These are phyloP conservation scores for Pygoscelis adeliae DNA, from an alignment of 2,113 vertebrate species.

Conservation along the genomic window DNA sequence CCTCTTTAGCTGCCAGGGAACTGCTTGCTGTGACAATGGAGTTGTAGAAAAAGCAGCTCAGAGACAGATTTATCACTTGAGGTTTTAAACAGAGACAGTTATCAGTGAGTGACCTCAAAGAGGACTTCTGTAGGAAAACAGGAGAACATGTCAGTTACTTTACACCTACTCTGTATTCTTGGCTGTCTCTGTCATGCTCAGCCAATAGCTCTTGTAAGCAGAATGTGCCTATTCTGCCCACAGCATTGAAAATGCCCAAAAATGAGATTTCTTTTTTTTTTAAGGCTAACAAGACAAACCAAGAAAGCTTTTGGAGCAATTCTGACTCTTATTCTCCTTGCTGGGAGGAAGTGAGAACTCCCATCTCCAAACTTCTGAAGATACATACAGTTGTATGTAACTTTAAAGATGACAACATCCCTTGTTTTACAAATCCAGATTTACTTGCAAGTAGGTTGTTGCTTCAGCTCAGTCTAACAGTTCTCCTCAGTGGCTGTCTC, in stretches of 20 bases:
- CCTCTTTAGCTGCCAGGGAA: neutral
- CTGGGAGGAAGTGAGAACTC: neutral
- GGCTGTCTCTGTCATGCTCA: neutral
- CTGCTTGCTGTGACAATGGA: neutral
- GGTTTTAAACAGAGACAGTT: neutral
- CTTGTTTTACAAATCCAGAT: neutral
- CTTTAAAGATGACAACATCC: neutral
- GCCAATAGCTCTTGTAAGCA: neutral
- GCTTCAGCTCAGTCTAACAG: neutral
- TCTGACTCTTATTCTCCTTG: neutral
- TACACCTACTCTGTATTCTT: neutral
- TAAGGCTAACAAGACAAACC: neutral
- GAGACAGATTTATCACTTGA: neutral
- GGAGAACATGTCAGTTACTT: neutral
- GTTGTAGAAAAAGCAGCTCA: neutral
- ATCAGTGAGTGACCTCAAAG: neutral
- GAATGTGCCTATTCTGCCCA: neutral
- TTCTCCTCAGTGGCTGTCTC: neutral
- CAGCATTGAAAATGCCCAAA: neutral
- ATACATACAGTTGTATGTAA: neutral
- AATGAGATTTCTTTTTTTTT: neutral
- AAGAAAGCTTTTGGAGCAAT: neutral
- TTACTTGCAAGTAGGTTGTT: neutral
- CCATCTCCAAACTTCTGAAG: neutral
- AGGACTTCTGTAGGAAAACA: neutral